Percentiles rank a stretch among this genome's conserved stretches.
Evolutionary conservation across 1,140 invertebrate genomes (phyloP).

Genomic region (Calliopsis andreniformis): DNA sequence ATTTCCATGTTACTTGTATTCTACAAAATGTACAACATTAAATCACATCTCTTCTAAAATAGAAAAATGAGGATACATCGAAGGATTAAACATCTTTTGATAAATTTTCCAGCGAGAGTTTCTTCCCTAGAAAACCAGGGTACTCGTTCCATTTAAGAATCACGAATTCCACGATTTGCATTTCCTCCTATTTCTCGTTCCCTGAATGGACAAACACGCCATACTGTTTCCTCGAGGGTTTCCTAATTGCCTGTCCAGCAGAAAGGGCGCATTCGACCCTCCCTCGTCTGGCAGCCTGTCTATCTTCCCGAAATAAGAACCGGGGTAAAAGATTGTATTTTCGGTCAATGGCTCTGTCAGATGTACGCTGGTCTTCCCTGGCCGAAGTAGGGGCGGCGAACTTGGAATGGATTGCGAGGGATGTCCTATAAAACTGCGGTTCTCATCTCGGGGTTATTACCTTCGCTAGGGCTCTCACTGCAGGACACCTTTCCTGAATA

Average conservation of each 20-base stretch:
- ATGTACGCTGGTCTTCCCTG: constrained; percentile 55
- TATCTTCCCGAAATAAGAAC: constrained; percentile 57
- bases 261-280: constrained; percentile 35
- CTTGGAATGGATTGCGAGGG: constrained; percentile 59
- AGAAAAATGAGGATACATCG: too few relatives aligned
- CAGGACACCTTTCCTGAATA: neutral
- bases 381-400: constrained; percentile 42
- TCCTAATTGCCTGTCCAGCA: constrained; percentile 47
- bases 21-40: too few relatives aligned
- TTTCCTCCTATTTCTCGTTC: constrained; percentile 10
- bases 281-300: constrained; percentile 49
- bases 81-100: too few relatives aligned
- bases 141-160: neutral
- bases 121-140: neutral
- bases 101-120: too few relatives aligned
- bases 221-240: constrained; percentile 35
- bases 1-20: too few relatives aligned
- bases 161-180: neutral
- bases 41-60: too few relatives aligned
- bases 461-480: too few relatives aligned
- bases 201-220: constrained; percentile 32
- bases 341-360: constrained; percentile 71
- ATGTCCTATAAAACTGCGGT: constrained; percentile 55
- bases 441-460: constrained; percentile 39
- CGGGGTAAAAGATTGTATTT: constrained; percentile 68